Evolutionary conservation across 2,797 vertebrate genomes (phyloP).

Genomic region (Triplophysa bombifrons): DNA sequence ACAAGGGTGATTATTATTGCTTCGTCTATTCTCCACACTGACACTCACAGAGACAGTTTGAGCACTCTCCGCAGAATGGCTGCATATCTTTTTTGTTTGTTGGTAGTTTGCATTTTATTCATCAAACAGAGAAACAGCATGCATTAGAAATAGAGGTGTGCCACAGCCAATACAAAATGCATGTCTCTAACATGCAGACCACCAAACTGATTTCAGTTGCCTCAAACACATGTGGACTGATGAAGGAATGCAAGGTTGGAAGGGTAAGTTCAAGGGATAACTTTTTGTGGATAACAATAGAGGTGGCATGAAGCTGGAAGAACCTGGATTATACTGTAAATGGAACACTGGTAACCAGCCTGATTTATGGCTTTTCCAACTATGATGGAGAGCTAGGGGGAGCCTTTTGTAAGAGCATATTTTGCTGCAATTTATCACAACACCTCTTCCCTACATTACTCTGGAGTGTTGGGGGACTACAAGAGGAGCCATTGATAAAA

Average conservation of each 20-base stretch:
- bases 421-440: conserved; percentile 76
- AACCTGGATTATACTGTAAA: conserved; percentile 48
- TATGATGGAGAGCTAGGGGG: conserved; percentile 58
- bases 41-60: conserved; percentile 60
- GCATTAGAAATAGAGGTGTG: conserved; percentile 55
- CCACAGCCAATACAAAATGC: conserved; percentile 58
- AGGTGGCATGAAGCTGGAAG: conserved; percentile 49
- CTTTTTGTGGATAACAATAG: conserved; percentile 22
- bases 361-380: conserved; percentile 75
- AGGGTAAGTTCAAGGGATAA: conserved; percentile 16
- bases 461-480: conserved; percentile 35
- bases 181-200: conserved; percentile 21
- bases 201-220: conserved; percentile 56
- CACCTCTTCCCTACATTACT: conserved; percentile 47
- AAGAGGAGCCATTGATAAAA: conserved; percentile 55
- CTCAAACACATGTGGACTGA: conserved; percentile 38
- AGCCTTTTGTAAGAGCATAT: conserved; percentile 73
- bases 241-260: conserved; percentile 4
- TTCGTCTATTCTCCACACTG: conserved; percentile 54
- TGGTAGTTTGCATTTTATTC: conserved; percentile 69
- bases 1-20: conserved; percentile 56
- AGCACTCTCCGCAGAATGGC: not conserved
- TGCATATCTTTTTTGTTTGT: conserved; percentile 38
- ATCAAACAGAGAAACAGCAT: conserved; percentile 66
- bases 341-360: conserved; percentile 44